Conservation (phyloP, 2,797 vertebrate species). For the Streptopelia turtur region DNA sequence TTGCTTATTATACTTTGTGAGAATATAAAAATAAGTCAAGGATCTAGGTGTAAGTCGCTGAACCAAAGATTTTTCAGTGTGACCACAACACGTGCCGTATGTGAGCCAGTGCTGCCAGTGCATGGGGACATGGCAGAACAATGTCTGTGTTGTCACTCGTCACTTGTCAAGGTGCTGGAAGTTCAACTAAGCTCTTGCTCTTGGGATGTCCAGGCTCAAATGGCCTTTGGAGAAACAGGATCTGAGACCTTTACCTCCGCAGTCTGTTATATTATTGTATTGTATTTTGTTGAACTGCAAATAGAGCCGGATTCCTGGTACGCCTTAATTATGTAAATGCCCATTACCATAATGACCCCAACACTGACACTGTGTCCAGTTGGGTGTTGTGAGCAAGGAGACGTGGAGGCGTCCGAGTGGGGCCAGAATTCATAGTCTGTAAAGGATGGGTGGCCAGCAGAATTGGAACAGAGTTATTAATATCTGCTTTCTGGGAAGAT, state of each 20-base stretch:
- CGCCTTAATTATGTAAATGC: background rate
- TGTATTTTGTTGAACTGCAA: background rate
- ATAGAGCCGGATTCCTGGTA: background rate
- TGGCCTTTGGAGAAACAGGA: background rate
- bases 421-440: background rate
- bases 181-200: background rate
- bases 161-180: background rate
- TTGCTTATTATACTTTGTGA: background rate
- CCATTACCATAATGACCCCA: background rate
- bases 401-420: background rate
- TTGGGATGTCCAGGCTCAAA: background rate
- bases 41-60: background rate
- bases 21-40: background rate
- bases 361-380: accelerated
- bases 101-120: no score
- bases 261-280: background rate
- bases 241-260: background rate
- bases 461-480: background rate
- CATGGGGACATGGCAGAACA: background rate
- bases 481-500: background rate
- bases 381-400: background rate
- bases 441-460: background rate
- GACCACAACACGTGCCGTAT: background rate
- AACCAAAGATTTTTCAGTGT: background rate
- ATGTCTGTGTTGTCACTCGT: background rate